phyloP scores from a whole-genome alignment of 2,113 vertebrate species.

The Dermatemys mawii region DNA sequence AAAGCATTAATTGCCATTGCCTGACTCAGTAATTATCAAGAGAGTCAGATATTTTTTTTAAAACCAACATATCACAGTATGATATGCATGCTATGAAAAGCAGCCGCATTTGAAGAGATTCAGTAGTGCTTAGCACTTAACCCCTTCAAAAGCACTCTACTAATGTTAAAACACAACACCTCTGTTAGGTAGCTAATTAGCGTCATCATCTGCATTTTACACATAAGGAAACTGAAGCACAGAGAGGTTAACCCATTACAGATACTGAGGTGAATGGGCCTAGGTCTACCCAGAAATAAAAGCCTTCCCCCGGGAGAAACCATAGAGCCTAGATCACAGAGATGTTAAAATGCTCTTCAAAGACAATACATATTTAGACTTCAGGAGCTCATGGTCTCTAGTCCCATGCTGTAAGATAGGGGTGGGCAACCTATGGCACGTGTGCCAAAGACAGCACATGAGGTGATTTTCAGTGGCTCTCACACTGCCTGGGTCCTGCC shows the following conservation, averaged over 20 bases:
- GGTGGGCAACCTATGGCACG: no score
- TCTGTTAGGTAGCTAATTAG: slow-evolving; percentile 45
- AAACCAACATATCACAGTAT: slow-evolving; percentile 17
- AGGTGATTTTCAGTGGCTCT: no score
- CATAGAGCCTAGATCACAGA: no score
- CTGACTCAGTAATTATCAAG: slow-evolving; percentile 75
- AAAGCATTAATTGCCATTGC: slow-evolving; percentile 76
- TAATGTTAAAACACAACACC: neutral
- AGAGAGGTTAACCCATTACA: neutral
- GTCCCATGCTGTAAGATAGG: no score
- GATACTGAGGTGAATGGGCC: neutral
- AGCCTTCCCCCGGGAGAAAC: neutral
- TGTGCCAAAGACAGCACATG: no score
- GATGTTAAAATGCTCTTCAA: slow-evolving; percentile 27
- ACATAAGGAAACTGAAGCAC: neutral
- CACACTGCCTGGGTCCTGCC: no score
- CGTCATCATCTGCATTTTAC: neutral
- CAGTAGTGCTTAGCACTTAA: neutral
- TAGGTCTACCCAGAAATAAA: neutral
- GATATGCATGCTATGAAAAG: neutral
- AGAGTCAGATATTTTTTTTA: slow-evolving; percentile 65
- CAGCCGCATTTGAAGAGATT: slow-evolving; percentile 49
- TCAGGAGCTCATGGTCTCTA: neutral
- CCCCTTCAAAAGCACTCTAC: slow-evolving; percentile 24
- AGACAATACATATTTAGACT: slow-evolving; percentile 49